phyloP scores from a whole-genome alignment of 2,797 vertebrate genomes.

The Dermochelys coriacea region DNA sequence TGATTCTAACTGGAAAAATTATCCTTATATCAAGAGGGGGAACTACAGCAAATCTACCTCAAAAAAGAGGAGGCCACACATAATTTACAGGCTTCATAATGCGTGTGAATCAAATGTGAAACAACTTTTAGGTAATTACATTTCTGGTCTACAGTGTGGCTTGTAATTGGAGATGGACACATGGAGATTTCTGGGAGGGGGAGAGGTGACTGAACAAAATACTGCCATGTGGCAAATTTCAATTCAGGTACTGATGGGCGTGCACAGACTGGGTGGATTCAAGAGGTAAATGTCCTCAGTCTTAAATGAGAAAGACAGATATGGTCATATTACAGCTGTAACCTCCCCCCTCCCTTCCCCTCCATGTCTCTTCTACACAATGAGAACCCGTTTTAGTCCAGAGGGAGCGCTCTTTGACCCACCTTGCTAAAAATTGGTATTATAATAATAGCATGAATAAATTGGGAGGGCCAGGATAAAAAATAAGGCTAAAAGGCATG shows the following conservation, averaged over 20 bases:
- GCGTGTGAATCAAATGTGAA: constrained; percentile 81
- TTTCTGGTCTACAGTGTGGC: constrained; percentile 81
- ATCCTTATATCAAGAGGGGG: constrained; percentile 69
- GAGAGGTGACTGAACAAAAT: background rate
- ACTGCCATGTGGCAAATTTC: background rate
- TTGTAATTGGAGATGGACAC: constrained; percentile 69
- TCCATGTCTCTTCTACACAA: accelerated
- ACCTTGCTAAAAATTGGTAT: constrained; percentile 61
- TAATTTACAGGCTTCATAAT: constrained; percentile 83
- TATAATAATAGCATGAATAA: constrained; percentile 47
- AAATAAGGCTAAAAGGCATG: constrained; percentile 34
- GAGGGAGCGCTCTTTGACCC: constrained; percentile 26
- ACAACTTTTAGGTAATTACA: constrained; percentile 84
- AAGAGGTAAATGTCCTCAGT: accelerated
- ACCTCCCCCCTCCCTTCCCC: background rate
- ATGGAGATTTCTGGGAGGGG: constrained; percentile 59
- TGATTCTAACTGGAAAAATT: constrained; percentile 77
- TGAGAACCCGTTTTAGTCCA: background rate
- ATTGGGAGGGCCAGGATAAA: constrained; percentile 67
- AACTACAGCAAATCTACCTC: constrained; percentile 62
- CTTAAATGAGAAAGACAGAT: background rate
- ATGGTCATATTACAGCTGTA: accelerated
- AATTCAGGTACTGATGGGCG: accelerated
- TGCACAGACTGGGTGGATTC: background rate
- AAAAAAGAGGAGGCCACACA: constrained; percentile 66